A percentile compares a stretch with the other conserved stretches of the same genome.
Conservation (phyloP, 2,797 vertebrate species). For the Phrynocephalus guinanensis region DNA sequence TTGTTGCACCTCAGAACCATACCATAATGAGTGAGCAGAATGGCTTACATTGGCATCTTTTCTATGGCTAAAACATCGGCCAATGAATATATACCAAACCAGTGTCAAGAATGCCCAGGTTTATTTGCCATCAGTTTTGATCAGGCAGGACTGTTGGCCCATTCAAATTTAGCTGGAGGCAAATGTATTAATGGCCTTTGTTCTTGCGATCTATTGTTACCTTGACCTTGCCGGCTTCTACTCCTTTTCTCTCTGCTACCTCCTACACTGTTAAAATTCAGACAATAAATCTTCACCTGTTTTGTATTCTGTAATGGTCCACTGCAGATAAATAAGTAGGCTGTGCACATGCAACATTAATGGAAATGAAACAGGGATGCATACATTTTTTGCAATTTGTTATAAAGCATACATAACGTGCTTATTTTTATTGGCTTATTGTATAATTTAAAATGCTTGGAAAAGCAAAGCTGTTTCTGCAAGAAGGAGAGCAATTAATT, state of each 20-base stretch:
- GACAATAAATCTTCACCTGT: not conserved
- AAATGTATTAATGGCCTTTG: not conserved
- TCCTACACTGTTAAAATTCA: not conserved
- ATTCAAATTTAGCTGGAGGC: slow-evolving; percentile 10
- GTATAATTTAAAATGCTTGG: not conserved
- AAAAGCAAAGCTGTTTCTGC: not conserved
- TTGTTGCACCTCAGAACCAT: not conserved
- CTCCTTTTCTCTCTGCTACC: not conserved
- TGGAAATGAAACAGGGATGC: not conserved
- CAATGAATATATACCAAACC: not conserved
- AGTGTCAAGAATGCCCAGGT: not conserved
- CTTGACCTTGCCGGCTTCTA: not conserved
- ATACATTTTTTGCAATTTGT: not conserved
- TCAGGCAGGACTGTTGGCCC: not conserved
- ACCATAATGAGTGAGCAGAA: not conserved
- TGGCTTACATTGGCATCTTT: not conserved
- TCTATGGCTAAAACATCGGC: not conserved
- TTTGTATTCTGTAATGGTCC: not conserved
- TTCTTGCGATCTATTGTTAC: not conserved
- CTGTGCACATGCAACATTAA: not conserved
- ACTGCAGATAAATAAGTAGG: not conserved
- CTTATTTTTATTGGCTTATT: not conserved
- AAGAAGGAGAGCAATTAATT: not conserved
- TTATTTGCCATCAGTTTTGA: not conserved
- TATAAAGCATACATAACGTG: not conserved